Percentiles rank a stretch among this genome's conserved stretches.
Conservation (phyloP, 2,888 invertebrate species). For the Platypus cylindrus region DNA sequence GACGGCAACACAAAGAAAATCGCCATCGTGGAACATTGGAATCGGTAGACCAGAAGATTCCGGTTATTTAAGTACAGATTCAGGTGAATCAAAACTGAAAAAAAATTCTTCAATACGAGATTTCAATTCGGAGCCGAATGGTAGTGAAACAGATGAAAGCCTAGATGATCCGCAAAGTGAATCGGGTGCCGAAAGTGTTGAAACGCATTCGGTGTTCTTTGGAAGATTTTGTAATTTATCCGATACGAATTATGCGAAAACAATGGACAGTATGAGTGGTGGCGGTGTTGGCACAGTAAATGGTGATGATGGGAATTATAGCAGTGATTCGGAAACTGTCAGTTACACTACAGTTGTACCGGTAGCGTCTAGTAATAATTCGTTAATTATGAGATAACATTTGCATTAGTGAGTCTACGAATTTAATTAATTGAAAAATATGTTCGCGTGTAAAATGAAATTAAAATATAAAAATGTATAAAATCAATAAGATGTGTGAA, state of each 20-base stretch:
- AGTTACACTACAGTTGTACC: slow-evolving; percentile 35
- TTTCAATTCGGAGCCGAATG: slow-evolving; percentile 26
- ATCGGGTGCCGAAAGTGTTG: slow-evolving; percentile 76
- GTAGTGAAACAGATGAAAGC: slow-evolving; percentile 66
- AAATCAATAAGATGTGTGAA: too few species aligned
- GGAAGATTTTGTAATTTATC: slow-evolving; percentile 48
- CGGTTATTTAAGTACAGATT: slow-evolving; percentile 77
- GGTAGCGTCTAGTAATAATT: slow-evolving; percentile 5
- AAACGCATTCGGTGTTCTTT: slow-evolving; percentile 77
- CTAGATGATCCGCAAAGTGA: slow-evolving; percentile 71
- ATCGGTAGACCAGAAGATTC: slow-evolving; percentile 48
- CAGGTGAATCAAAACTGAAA: slow-evolving; percentile 18
- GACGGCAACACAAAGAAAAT: slow-evolving; percentile 20
- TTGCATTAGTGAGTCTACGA: too few species aligned
- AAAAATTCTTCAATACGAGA: slow-evolving; percentile 19
- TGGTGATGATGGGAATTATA: slow-evolving; percentile 25
- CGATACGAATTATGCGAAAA: slow-evolving; percentile 14
- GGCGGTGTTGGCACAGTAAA: slow-evolving; percentile 32
- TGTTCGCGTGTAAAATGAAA: too few species aligned
- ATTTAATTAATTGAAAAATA: too few species aligned
- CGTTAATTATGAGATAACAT: too few species aligned
- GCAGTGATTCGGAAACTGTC: slow-evolving; percentile 37
- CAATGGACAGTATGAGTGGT: slow-evolving; percentile 34
- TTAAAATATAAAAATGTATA: too few species aligned
- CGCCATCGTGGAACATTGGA: slow-evolving; percentile 20